Conservation (phyloP, 2,797 vertebrate species). For the Acipenser transmontanus region DNA sequence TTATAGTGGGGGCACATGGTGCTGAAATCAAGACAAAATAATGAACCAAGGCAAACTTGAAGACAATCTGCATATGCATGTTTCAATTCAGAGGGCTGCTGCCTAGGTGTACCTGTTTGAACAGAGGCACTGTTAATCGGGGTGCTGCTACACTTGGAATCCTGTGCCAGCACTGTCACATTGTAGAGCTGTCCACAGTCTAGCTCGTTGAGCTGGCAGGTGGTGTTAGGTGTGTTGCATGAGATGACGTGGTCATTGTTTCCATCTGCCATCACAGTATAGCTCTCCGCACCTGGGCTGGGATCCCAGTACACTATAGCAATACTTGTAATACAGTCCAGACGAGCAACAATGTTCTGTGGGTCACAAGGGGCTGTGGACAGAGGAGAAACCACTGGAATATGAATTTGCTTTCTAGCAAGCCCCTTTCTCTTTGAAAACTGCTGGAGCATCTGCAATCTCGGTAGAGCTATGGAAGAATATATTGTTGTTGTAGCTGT, state of each 20-base stretch:
- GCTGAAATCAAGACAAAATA: too few relatives aligned
- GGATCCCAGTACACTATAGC: slow-evolving; percentile 48
- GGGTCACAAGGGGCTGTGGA: slow-evolving; percentile 57
- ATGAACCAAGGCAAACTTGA: too few relatives aligned
- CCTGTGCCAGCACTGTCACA: slow-evolving; percentile 50
- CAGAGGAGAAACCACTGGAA: not conserved
- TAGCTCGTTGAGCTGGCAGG: slow-evolving; percentile 45
- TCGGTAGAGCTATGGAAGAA: not conserved
- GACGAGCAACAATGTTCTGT: slow-evolving; percentile 28
- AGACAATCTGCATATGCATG: too few relatives aligned
- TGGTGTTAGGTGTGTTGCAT: slow-evolving; percentile 37
- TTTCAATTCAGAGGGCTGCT: too few relatives aligned
- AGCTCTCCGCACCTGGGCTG: slow-evolving; percentile 40
- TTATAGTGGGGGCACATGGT: too few relatives aligned
- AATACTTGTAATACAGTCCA: slow-evolving; percentile 41
- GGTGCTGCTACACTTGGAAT: slow-evolving; percentile 56
- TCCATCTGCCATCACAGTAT: slow-evolving; percentile 46
- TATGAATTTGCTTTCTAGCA: not conserved
- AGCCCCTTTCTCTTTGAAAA: not conserved
- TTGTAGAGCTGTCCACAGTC: slow-evolving; percentile 53
- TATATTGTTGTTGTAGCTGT: too few relatives aligned
- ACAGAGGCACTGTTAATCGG: slow-evolving; percentile 31
- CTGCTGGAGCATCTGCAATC: not conserved
- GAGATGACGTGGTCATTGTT: slow-evolving; percentile 22
- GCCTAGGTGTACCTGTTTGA: slow-evolving; percentile 46